Evolutionary conservation across 2,113 vertebrate genomes (phyloP).

Genomic region (Gasterosteus aculeatus): DNA sequence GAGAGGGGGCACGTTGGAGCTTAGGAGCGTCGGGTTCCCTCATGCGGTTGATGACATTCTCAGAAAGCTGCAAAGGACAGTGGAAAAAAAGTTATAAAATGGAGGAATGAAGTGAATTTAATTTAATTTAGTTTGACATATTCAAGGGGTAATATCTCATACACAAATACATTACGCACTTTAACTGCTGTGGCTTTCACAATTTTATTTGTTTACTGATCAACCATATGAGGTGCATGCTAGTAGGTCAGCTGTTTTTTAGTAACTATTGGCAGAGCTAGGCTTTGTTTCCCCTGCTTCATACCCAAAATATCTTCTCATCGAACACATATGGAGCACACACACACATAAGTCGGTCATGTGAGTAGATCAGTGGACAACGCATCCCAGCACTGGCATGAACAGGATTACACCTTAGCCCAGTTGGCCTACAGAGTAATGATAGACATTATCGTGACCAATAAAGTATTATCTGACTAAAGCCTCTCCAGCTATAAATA

Average conservation of each 20-base stretch:
- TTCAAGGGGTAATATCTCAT: background rate
- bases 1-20: constrained; percentile 23
- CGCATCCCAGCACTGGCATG: background rate
- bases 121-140: background rate
- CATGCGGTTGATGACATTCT: constrained; percentile 95
- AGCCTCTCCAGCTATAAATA: constrained; percentile 37
- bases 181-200: background rate
- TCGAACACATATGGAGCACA: background rate
- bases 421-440: constrained; percentile 21
- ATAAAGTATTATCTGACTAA: constrained; percentile 43
- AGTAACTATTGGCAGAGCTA: background rate
- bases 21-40: constrained; percentile 82
- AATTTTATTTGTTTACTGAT: background rate
- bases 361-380: background rate
- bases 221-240: background rate
- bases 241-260: background rate
- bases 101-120: background rate
- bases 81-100: constrained; percentile 7
- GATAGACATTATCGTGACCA: constrained; percentile 31
- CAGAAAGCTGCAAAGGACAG: constrained; percentile 85
- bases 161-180: background rate
- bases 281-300: background rate
- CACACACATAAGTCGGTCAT: background rate
- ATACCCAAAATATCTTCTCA: background rate
- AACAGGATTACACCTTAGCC: constrained; percentile 14